phyloP scores from a whole-genome alignment of 2,797 vertebrate species.

The Catamblyrhynchus diadema region DNA sequence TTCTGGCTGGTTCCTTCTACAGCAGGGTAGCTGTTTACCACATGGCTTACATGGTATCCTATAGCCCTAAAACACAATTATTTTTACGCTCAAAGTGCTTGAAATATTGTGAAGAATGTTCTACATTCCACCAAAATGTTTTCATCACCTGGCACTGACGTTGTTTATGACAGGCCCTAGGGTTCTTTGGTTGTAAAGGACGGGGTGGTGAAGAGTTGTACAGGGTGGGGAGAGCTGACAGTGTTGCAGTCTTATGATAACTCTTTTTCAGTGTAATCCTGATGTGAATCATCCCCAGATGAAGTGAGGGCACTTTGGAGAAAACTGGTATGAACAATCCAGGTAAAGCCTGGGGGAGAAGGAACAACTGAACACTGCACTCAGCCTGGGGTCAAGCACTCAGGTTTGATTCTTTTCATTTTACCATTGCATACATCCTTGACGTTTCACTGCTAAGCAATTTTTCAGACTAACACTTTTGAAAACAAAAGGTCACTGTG shows the following conservation, averaged over 20 bases:
- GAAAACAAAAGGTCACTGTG: slow-evolving; percentile 26
- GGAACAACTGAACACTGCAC: neutral
- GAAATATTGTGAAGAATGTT: neutral
- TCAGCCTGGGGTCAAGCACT: neutral
- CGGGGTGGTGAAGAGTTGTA: neutral
- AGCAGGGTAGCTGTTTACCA: neutral
- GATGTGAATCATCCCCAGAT: neutral
- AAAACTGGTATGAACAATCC: neutral
- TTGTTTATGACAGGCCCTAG: neutral
- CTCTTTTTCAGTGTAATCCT: neutral
- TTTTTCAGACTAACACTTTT: neutral
- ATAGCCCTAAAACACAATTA: neutral
- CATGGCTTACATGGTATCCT: neutral
- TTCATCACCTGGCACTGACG: neutral
- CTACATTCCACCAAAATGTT: neutral
- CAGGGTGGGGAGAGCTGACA: neutral
- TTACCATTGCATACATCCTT: neutral
- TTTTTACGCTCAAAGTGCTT: neutral
- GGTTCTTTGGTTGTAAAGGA: neutral
- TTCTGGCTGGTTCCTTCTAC: neutral
- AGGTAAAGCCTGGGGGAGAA: neutral
- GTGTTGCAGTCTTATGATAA: neutral
- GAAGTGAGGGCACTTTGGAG: neutral
- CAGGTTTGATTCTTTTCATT: neutral
- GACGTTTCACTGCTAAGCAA: neutral